Conservation (phyloP, 2,888 invertebrate genomes). For the Cactoblastis cactorum region DNA sequence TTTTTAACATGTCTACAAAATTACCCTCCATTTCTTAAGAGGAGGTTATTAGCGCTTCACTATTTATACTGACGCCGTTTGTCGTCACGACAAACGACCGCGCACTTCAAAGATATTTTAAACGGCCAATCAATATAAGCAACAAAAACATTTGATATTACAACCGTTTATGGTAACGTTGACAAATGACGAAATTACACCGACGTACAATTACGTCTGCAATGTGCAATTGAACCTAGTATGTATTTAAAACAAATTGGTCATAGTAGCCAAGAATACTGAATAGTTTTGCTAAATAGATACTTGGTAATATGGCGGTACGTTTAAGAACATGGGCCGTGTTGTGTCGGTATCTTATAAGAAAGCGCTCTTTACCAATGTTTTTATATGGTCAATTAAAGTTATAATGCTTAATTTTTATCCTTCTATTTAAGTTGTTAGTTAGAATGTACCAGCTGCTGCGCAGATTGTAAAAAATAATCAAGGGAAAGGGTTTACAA, state of each 20-base stretch:
- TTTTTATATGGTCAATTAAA: too few relatives aligned
- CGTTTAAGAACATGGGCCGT: background rate
- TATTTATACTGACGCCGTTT: too few relatives aligned
- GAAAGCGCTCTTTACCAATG: too few relatives aligned
- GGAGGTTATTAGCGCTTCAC: too few relatives aligned
- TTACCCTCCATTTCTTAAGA: too few relatives aligned
- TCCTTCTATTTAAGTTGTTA: too few relatives aligned
- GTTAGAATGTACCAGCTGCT: too few relatives aligned
- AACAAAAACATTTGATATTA: constrained; percentile 2
- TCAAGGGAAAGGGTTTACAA: too few relatives aligned
- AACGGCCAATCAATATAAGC: background rate
- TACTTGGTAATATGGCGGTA: background rate
- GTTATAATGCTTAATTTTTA: too few relatives aligned
- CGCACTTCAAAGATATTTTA: constrained; percentile 2
- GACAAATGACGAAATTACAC: constrained; percentile 7
- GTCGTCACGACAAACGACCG: background rate
- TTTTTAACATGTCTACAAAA: too few relatives aligned
- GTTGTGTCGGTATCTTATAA: too few relatives aligned
- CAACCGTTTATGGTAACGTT: background rate
- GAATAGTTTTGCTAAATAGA: background rate
- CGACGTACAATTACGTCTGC: background rate
- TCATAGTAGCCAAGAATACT: background rate
- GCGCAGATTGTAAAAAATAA: too few relatives aligned
- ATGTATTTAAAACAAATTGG: background rate
- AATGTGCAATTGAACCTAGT: background rate